Conservation (phyloP, 2,888 invertebrate genomes). For the Calameuta filiformis region DNA sequence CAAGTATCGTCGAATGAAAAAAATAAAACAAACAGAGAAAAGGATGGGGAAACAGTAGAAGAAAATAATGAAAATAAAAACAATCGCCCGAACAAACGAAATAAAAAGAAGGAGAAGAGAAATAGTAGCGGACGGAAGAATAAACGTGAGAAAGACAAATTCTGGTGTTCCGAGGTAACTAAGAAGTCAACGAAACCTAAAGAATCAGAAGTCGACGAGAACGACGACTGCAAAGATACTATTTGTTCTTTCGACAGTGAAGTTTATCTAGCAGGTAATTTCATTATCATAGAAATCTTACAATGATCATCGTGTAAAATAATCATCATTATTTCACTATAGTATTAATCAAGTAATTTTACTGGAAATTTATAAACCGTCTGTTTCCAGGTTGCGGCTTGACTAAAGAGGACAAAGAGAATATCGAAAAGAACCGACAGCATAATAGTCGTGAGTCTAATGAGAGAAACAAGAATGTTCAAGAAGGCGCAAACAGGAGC, state of each 20-base stretch:
- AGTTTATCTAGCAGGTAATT: conserved; percentile 42
- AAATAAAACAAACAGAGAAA: background rate
- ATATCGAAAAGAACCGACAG: conserved; percentile 30
- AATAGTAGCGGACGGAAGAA: background rate
- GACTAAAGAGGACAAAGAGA: conserved; percentile 36
- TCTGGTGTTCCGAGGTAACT: conserved; percentile 5
- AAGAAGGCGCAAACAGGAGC: background rate
- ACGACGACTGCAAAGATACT: conserved; percentile 32
- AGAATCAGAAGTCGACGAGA: background rate
- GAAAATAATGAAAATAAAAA: background rate
- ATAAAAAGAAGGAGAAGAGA: background rate
- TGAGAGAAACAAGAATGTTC: background rate
- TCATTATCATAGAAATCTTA: background rate
- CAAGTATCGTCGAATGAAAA: background rate
- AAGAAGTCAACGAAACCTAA: conserved; percentile 4
- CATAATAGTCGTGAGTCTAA: background rate
- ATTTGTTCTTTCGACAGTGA: conserved; percentile 49
- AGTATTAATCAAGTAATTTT: background rate
- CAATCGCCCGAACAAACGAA: background rate
- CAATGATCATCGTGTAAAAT: background rate
- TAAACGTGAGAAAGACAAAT: background rate
- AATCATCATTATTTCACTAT: background rate
- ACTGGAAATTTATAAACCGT: background rate
- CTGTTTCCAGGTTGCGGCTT: conserved; percentile 33
- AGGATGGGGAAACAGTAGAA: background rate